Conservation (phyloP, 2,888 invertebrate genomes). For the Smittia sp. region DNA sequence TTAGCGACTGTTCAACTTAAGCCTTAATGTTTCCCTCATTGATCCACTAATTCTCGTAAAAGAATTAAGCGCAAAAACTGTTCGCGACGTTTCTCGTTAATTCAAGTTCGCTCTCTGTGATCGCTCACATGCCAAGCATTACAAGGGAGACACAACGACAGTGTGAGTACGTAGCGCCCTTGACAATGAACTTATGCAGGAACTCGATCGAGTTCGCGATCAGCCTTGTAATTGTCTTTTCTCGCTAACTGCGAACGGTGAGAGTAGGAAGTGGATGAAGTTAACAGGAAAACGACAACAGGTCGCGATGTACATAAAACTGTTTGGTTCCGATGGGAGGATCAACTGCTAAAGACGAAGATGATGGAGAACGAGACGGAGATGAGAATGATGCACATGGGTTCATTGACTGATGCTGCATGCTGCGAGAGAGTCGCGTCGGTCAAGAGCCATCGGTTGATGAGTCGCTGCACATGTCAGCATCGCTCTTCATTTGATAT, state of each 20-base stretch:
- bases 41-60: too few species aligned
- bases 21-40: too few species aligned
- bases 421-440: too few species aligned
- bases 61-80: too few species aligned
- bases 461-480: too few species aligned
- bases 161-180: conserved; percentile 5
- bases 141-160: not conserved
- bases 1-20: too few species aligned
- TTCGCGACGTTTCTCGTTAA: not conserved
- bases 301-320: conserved; percentile 9
- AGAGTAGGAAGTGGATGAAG: conserved; percentile 34
- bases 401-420: not conserved
- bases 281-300: not conserved
- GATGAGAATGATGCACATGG: not conserved
- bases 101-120: not conserved
- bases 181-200: conserved; percentile 39
- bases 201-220: conserved; percentile 5
- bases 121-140: not conserved
- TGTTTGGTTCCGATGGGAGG: not conserved
- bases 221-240: conserved; percentile 36
- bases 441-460: too few species aligned
- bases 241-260: conserved; percentile 26
- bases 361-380: not conserved
- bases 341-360: not conserved
- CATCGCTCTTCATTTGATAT: not conserved